Evolutionary conservation across 2,797 vertebrate species (phyloP).

Genomic region (Zenarchopterus dispar): DNA sequence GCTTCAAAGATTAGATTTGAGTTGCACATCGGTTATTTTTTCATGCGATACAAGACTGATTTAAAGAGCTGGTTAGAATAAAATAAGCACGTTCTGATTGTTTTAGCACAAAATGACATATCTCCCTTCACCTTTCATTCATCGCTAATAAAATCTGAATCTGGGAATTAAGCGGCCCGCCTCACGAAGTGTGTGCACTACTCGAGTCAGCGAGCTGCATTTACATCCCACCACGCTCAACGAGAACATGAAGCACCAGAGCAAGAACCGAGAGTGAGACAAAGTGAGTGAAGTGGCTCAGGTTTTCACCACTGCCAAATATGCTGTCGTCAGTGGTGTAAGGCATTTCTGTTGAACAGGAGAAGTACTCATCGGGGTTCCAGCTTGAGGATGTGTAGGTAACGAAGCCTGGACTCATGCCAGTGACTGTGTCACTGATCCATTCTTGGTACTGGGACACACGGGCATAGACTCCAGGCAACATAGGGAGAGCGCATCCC

Average conservation of each 20-base stretch:
- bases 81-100: too few species aligned
- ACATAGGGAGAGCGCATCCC: background rate
- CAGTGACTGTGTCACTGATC: constrained; percentile 33
- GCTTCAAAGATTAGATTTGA: too few species aligned
- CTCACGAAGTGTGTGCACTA: accelerated
- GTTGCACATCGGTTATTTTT: too few species aligned
- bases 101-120: too few species aligned
- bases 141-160: too few species aligned
- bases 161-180: too few species aligned
- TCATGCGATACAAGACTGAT: too few species aligned
- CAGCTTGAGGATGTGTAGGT: background rate
- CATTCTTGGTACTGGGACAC: constrained; percentile 65
- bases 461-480: constrained; percentile 47
- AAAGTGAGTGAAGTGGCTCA: constrained; percentile 20
- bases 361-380: background rate
- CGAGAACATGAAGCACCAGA: constrained; percentile 4
- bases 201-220: background rate
- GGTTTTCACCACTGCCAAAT: constrained; percentile 12
- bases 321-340: background rate
- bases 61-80: too few species aligned
- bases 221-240: background rate
- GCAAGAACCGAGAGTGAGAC: constrained; percentile 5
- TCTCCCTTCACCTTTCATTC: too few species aligned
- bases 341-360: constrained; percentile 1
- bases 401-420: constrained; percentile 40